Evolutionary conservation across 2,113 vertebrate genomes (phyloP).

Genomic region (Dryoscopus gambensis): DNA sequence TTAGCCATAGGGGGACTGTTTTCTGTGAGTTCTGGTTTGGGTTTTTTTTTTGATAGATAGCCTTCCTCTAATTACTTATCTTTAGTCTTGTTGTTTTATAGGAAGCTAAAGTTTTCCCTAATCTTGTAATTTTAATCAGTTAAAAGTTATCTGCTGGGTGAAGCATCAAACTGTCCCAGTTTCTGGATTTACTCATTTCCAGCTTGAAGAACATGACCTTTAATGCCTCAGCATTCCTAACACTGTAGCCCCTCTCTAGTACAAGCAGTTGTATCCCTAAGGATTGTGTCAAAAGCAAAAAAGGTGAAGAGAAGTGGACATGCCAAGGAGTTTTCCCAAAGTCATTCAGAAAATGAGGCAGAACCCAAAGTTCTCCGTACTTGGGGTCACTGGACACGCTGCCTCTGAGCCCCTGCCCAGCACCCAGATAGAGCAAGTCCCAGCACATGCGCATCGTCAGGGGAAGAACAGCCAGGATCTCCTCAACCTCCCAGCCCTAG

Average conservation of each 20-base stretch:
- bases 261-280: not conserved
- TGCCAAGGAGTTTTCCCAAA: not conserved
- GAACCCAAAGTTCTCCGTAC: not conserved
- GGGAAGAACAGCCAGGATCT: not conserved
- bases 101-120: not conserved
- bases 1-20: not conserved
- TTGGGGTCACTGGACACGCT: not conserved
- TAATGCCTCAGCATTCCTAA: not conserved
- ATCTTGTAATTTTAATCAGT: not conserved
- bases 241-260: not conserved
- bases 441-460: rapidly evolving
- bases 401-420: not conserved
- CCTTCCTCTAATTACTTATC: not conserved
- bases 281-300: not conserved
- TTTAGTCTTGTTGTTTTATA: not conserved
- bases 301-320: not conserved
- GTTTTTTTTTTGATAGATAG: not conserved
- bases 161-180: not conserved
- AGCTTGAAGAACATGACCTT: not conserved
- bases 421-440: not conserved
- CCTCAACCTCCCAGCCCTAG: rapidly evolving
- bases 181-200: not conserved
- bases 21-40: not conserved
- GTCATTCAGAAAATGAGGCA: not conserved
- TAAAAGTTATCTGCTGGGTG: not conserved